phyloP scores from a whole-genome alignment of 2,797 vertebrate genomes.

The Sebastes hubbsi region DNA sequence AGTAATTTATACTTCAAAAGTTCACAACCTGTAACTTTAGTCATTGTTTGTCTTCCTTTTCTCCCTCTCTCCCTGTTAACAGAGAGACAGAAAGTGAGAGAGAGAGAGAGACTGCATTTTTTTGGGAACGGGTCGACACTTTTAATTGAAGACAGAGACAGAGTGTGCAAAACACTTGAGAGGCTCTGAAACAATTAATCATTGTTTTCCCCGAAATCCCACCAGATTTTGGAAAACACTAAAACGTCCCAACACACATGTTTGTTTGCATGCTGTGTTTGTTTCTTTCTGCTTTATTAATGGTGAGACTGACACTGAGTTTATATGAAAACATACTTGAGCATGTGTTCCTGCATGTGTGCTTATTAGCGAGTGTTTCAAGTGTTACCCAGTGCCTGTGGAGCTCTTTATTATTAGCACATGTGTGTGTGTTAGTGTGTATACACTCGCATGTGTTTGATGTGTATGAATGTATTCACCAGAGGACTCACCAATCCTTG shows the following conservation, averaged over 20 bases:
- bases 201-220: slow-evolving; percentile 46
- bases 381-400: slow-evolving; percentile 70
- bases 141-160: slow-evolving; percentile 76
- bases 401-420: slow-evolving; percentile 80
- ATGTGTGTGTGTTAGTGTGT: slow-evolving; percentile 64
- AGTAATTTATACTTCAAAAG: slow-evolving; percentile 58
- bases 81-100: slow-evolving; percentile 3
- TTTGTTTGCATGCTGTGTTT: slow-evolving; percentile 60
- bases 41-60: slow-evolving; percentile 40
- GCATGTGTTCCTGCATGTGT: slow-evolving; percentile 55
- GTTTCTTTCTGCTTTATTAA: slow-evolving; percentile 36
- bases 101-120: slow-evolving; percentile 25
- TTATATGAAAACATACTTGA: slow-evolving; percentile 59
- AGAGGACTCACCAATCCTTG: slow-evolving; percentile 68
- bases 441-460: slow-evolving; percentile 67
- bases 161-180: slow-evolving; percentile 43
- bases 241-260: slow-evolving; percentile 29
- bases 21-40: slow-evolving; percentile 23
- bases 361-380: slow-evolving; percentile 77
- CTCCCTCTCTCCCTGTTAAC: slow-evolving; percentile 10
- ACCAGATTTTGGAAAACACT: slow-evolving; percentile 50
- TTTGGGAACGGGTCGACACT: slow-evolving; percentile 41
- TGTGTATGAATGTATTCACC: slow-evolving; percentile 64
- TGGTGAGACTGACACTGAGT: slow-evolving; percentile 47
- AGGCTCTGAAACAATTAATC: slow-evolving; percentile 48